These are phyloP conservation scores for Wiebesia pumilae DNA, from an alignment of 1,140 invertebrate genomes.

Conservation along the genomic window DNA sequence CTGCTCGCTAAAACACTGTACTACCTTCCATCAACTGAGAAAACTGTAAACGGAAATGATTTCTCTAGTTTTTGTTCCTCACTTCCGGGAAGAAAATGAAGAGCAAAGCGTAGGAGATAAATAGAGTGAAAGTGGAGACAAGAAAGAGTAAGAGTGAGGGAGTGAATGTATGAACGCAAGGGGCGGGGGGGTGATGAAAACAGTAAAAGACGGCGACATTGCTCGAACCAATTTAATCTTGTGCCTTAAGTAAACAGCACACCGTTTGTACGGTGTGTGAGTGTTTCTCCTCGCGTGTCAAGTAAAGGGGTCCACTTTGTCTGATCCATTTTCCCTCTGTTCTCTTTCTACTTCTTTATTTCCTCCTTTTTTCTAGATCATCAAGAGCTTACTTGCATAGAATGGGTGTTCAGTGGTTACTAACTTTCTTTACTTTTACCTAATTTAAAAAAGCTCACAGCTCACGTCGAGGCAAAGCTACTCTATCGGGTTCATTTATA, in stretches of 20 bases:
- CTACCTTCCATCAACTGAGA: conserved; percentile 30
- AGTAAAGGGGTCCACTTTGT: conserved; percentile 22
- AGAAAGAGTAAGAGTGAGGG: not conserved
- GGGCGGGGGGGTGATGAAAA: too few species aligned
- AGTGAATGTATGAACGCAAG: too few species aligned
- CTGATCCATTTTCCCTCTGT: not conserved
- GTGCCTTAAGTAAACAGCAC: conserved; percentile 57
- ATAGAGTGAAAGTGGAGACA: not conserved
- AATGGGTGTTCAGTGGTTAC: not conserved
- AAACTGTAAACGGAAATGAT: conserved; percentile 45
- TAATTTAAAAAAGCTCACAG: not conserved
- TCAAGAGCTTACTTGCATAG: not conserved
- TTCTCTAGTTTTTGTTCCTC: not conserved
- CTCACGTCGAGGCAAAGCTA: not conserved
- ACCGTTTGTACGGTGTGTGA: conserved; percentile 51
- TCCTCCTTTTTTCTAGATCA: not conserved
- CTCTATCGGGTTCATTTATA: not conserved
- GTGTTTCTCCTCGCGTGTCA: not conserved
- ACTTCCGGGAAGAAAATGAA: not conserved
- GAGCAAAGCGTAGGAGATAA: too few species aligned
- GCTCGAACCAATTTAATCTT: conserved; percentile 46
- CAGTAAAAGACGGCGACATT: conserved; percentile 11
- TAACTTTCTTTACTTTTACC: not conserved
- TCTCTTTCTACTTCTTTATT: not conserved
- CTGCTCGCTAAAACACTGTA: not conserved